Conservation (phyloP, 2,888 invertebrate genomes). For the Biston stratarius region DNA sequence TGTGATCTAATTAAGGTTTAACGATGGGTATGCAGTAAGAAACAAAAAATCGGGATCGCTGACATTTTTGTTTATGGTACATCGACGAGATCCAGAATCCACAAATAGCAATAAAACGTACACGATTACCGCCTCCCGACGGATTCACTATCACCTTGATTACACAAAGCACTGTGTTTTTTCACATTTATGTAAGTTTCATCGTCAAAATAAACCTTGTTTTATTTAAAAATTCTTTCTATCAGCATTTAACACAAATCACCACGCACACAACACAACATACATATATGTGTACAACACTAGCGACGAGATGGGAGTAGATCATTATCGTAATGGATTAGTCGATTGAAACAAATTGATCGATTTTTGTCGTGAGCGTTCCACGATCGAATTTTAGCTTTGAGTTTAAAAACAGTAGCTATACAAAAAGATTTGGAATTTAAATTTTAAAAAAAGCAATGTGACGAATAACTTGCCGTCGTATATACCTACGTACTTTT, state of each 20-base stretch:
- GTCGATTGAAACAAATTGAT: slow-evolving; percentile 38
- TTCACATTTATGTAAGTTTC: slow-evolving; percentile 84
- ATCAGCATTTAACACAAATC: slow-evolving; percentile 86
- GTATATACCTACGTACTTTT: too few species aligned
- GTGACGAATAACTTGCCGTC: too few species aligned
- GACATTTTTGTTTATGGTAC: slow-evolving; percentile 88
- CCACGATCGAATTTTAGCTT: background rate
- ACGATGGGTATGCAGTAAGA: slow-evolving; percentile 83
- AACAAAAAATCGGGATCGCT: slow-evolving; percentile 87
- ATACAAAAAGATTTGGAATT: too few species aligned
- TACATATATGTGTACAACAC: slow-evolving; percentile 64
- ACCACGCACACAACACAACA: slow-evolving; percentile 87
- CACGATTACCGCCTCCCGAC: slow-evolving; percentile 86
- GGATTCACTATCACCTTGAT: slow-evolving; percentile 84
- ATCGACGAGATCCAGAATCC: slow-evolving; percentile 85
- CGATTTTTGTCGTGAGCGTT: slow-evolving; percentile 7
- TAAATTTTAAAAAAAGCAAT: too few species aligned
- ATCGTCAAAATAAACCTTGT: slow-evolving; percentile 81
- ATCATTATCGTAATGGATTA: slow-evolving; percentile 36
- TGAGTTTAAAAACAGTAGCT: too few species aligned
- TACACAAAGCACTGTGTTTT: slow-evolving; percentile 81
- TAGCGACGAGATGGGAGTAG: slow-evolving; percentile 48
- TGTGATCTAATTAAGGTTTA: slow-evolving; percentile 84
- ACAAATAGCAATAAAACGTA: slow-evolving; percentile 85
- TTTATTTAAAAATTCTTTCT: slow-evolving; percentile 83